Conservation (phyloP, 2,113 vertebrate species). For the Melanerpes aurifrons region DNA sequence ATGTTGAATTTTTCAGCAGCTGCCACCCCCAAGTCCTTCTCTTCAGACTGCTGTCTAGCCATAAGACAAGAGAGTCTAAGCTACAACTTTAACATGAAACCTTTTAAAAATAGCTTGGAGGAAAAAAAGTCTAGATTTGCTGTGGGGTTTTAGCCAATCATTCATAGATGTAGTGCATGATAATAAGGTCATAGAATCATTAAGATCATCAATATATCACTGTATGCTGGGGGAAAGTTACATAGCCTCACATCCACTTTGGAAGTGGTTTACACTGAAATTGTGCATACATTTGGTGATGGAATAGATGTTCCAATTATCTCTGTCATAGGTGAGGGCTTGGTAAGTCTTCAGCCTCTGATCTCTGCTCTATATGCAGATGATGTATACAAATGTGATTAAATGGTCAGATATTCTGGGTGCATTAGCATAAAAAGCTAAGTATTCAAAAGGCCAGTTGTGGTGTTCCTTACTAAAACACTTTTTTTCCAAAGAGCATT, state of each 20-base stretch:
- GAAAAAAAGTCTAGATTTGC: background rate
- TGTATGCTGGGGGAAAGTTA: background rate
- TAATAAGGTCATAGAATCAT: too few relatives aligned
- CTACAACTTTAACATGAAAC: background rate
- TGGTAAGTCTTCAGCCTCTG: background rate
- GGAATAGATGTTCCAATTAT: background rate
- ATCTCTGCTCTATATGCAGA: background rate
- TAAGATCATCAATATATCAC: too few relatives aligned
- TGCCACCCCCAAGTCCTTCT: too few relatives aligned
- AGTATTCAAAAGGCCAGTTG: background rate
- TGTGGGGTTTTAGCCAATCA: background rate
- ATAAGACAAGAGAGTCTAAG: background rate
- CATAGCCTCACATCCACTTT: background rate
- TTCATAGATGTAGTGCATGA: background rate
- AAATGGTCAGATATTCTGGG: background rate
- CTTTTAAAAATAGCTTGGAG: background rate
- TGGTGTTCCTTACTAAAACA: background rate
- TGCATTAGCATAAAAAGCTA: background rate
- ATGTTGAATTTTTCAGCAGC: too few relatives aligned
- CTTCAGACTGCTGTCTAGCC: too few relatives aligned
- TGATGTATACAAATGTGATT: background rate
- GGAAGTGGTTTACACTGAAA: background rate
- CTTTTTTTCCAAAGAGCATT: background rate
- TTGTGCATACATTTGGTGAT: background rate
- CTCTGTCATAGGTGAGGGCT: background rate